Evolutionary conservation across 2,888 invertebrate genomes (phyloP).

Genomic region (Nemoura dubitans): DNA sequence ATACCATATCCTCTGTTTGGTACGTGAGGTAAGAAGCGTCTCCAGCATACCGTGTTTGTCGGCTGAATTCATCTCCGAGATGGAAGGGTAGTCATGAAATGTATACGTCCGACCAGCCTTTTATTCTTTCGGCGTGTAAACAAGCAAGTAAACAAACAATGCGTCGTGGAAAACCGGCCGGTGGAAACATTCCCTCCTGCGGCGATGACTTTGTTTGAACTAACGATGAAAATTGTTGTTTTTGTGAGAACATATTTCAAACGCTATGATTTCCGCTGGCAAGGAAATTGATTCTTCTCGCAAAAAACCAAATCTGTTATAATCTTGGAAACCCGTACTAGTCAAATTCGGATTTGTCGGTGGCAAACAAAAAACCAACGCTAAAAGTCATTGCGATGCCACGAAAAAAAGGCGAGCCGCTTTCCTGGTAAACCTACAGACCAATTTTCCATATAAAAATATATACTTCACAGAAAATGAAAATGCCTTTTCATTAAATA

Average conservation of each 20-base stretch:
- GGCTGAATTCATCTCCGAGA: neutral
- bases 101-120: neutral
- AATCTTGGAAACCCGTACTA: neutral
- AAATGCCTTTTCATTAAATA: neutral
- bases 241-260: neutral
- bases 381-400: neutral
- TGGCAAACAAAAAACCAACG: neutral
- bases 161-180: neutral
- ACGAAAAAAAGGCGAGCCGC: neutral
- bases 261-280: neutral
- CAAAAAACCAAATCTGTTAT: neutral
- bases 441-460: neutral
- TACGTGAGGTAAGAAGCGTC: neutral
- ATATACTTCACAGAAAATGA: neutral
- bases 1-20: neutral
- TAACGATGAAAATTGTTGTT: neutral
- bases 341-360: neutral
- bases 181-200: neutral
- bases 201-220: neutral
- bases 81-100: conserved; percentile 17
- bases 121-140: neutral
- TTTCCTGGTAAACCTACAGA: neutral
- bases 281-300: neutral
- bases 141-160: neutral
- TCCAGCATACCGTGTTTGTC: neutral